Conservation (phyloP, 92 coral and sea anemone species). For the Nematostella vectensis region DNA sequence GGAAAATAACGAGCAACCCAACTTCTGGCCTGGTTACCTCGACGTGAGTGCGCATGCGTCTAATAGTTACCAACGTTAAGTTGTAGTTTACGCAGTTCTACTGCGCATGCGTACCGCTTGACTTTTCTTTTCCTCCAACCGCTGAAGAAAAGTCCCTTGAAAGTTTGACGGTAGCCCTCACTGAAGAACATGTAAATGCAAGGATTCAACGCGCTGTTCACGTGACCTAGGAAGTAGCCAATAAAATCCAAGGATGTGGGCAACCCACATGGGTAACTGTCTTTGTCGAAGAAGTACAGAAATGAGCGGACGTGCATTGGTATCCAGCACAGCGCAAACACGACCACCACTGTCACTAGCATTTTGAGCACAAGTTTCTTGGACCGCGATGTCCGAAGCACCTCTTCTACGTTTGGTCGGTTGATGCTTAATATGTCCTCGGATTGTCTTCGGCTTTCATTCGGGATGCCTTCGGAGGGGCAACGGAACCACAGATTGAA, state of each 20-base stretch:
- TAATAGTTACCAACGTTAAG: background rate
- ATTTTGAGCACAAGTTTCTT: conserved; percentile 34
- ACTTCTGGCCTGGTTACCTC: no score
- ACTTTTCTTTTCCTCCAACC: background rate
- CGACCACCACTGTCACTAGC: conserved; percentile 36
- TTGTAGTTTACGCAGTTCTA: conserved; percentile 13
- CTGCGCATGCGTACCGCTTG: conserved; percentile 5
- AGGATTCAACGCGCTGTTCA: conserved; percentile 57
- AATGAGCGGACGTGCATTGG: conserved; percentile 59
- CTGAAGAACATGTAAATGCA: conserved; percentile 54
- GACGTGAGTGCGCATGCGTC: no score
- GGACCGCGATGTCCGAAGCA: conserved; percentile 8
- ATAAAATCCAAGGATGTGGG: conserved; percentile 52
- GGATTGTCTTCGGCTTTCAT: conserved; percentile 31
- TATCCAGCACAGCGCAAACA: conserved; percentile 67
- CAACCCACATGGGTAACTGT: conserved; percentile 45
- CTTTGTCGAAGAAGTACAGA: conserved; percentile 40
- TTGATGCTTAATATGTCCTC: conserved; percentile 22
- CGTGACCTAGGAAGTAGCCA: conserved; percentile 71
- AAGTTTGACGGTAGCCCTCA: conserved; percentile 25
- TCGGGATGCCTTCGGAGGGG: conserved; percentile 16
- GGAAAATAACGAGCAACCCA: no score
- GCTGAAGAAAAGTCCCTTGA: conserved; percentile 13
- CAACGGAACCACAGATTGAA: conserved; percentile 41
- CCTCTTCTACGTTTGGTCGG: conserved; percentile 21